phyloP scores from a whole-genome alignment of 2,888 invertebrate species.

The Thecocarcelia acutangulata region DNA sequence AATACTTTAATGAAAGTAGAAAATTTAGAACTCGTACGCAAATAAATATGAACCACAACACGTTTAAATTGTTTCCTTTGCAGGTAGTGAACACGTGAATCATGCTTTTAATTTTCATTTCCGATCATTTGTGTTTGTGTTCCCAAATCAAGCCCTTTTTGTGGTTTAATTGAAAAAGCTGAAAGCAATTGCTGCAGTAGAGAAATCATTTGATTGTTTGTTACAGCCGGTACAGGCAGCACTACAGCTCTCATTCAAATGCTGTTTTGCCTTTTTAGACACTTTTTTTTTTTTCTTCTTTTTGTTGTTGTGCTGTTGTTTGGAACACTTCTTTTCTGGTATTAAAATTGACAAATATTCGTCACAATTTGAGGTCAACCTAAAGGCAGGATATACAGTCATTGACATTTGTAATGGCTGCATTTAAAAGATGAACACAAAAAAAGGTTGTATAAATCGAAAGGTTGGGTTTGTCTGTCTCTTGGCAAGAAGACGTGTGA shows the following conservation, averaged over 20 bases:
- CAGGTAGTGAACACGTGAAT: slow-evolving; percentile 22
- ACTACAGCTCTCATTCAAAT: slow-evolving; percentile 5
- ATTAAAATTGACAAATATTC: slow-evolving; percentile 56
- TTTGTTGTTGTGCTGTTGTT: not conserved
- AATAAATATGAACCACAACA: slow-evolving; percentile 6
- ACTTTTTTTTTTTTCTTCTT: not conserved
- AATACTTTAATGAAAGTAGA: slow-evolving; percentile 19
- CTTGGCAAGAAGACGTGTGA: too few relatives aligned
- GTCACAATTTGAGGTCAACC: slow-evolving; percentile 53
- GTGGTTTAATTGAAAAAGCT: slow-evolving; percentile 46
- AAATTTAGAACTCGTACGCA: not conserved
- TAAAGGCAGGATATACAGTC: slow-evolving; percentile 18
- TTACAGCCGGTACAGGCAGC: not conserved
- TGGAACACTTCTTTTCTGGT: slow-evolving; percentile 21
- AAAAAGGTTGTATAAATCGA: too few relatives aligned
- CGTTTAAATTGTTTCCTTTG: slow-evolving; percentile 11
- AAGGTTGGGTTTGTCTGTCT: too few relatives aligned
- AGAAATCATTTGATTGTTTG: slow-evolving; percentile 22
- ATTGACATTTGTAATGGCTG: slow-evolving; percentile 29
- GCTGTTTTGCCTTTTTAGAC: not conserved
- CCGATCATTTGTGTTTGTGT: slow-evolving; percentile 58
- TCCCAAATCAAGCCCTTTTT: slow-evolving; percentile 42
- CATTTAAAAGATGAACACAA: not conserved
- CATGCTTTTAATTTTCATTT: slow-evolving; percentile 63
- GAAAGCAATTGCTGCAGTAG: slow-evolving; percentile 1